Percentiles rank a stretch among this genome's conserved stretches.
These are phyloP conservation scores for Lacanobia oleracea DNA, from an alignment of 2,888 invertebrate genomes.

Conservation along the genomic window DNA sequence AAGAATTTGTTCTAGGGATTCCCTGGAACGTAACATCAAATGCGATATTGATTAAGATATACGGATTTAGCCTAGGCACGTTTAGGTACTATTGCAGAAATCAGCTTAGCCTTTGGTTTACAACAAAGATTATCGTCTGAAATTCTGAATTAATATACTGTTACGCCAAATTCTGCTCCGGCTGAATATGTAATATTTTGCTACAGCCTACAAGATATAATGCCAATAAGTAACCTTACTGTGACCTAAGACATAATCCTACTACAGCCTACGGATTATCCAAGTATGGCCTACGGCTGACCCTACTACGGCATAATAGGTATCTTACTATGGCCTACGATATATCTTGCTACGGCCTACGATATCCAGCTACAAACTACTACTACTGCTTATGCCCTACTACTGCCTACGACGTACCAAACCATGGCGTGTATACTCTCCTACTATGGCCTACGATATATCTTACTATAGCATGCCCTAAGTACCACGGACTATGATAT, in stretches of 20 bases:
- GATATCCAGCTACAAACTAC: no score
- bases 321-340: no score
- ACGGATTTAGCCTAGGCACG: slow-evolving; percentile 6
- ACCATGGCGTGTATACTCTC: no score
- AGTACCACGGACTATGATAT: no score
- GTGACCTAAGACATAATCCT: neutral
- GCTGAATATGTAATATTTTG: no score
- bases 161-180: no score
- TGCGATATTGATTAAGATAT: slow-evolving; percentile 28
- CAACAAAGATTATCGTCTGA: neutral
- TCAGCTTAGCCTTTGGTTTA: neutral
- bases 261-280: neutral
- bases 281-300: neutral
- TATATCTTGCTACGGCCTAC: no score
- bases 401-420: no score
- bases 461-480: neutral
- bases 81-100: neutral
- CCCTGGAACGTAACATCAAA: slow-evolving; percentile 73
- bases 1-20: slow-evolving; percentile 83
- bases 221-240: no score
- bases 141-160: neutral
- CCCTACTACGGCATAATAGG: no score
- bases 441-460: neutral
- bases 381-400: no score
- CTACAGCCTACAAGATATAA: neutral